Conservation (phyloP, 1,140 invertebrate genomes). For the Hesperophylax magnus region DNA sequence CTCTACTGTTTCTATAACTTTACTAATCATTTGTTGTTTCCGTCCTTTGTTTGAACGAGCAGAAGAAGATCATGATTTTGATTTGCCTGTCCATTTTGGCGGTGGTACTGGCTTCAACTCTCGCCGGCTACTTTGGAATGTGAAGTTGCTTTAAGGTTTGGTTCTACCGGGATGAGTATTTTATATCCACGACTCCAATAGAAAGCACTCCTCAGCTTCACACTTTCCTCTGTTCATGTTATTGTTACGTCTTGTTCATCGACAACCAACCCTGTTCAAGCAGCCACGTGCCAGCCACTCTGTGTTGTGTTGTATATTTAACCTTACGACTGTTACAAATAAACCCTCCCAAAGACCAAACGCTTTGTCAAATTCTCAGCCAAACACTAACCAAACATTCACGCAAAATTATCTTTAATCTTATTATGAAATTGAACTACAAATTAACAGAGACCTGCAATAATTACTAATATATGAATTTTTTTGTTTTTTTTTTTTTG, state of each 20-base stretch:
- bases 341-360: no score
- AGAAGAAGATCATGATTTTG: slow-evolving; percentile 99
- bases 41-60: slow-evolving; percentile 71
- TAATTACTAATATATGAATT: no score
- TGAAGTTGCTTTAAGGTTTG: slow-evolving; percentile 50
- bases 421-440: no score
- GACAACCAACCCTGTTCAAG: not conserved
- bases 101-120: slow-evolving; percentile 80
- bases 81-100: slow-evolving; percentile 89
- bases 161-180: slow-evolving; percentile 44
- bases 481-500: not conserved
- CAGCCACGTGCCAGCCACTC: not conserved
- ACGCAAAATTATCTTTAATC: no score
- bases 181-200: slow-evolving; percentile 49
- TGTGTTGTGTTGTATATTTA: slow-evolving; percentile 19
- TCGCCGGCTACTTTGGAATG: slow-evolving; percentile 77
- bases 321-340: slow-evolving; percentile 9
- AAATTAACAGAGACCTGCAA: no score
- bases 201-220: slow-evolving; percentile 53
- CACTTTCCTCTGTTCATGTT: not conserved
- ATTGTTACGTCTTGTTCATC: not conserved
- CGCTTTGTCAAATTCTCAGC: no score
- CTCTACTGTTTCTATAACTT: slow-evolving; percentile 59
- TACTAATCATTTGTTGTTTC: slow-evolving; percentile 70
- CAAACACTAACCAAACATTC: no score